Evolutionary conservation across 2,113 vertebrate species (phyloP), one percentile per base, ranked within the genome.

Genomic region (Hoplias malabaricus): DNA sequence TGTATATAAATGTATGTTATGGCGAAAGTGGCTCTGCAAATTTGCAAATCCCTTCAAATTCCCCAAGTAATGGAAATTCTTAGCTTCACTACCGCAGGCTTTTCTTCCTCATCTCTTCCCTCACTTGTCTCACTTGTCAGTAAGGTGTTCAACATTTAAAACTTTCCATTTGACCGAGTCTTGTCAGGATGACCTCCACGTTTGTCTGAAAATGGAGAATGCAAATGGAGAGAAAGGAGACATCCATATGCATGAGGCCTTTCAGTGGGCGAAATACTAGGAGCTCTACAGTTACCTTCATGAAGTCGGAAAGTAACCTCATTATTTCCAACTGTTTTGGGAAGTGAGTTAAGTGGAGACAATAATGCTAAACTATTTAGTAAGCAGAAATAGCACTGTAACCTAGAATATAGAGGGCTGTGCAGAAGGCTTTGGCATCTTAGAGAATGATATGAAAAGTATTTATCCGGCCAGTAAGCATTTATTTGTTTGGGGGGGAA

Each of bases 11-110:
- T 56, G 23, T 12, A 9, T 25, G 23, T 56, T 23, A 56, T 5
- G 21, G 1, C 19, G 67, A 50, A 54, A 12, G 16, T 48, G 29
- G 50, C 12, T 48, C 11, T 50, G 69, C 23, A 48, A 54, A 54
- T 25, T 38, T 71, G 69, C 31, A 48, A 48, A 54, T 42, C 33
- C 13, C 21, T 53, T n/a, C 68, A 50, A 71, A 56, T 48, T 48
- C 27, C 50, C 69, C 23, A 23, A 36, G 19, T 36, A 72, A 72
- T 29, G 69, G 21, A 56, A 72, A 57, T 29, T 40, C 14, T 61
- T 33, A 4, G 27, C 56, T 69, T 34, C 43, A 69, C 42, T 69
- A 31, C 1, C 13, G 19, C 40, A 50, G 40, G 42, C 14, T 29
- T 29, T 29, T 16, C 12, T 14, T 31, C 14, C 56, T 31, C 56